Evolutionary conservation across 1,140 invertebrate species (phyloP), one percentile per base, ranked within the genome.

Genomic region (Bathynomus jamesi): DNA sequence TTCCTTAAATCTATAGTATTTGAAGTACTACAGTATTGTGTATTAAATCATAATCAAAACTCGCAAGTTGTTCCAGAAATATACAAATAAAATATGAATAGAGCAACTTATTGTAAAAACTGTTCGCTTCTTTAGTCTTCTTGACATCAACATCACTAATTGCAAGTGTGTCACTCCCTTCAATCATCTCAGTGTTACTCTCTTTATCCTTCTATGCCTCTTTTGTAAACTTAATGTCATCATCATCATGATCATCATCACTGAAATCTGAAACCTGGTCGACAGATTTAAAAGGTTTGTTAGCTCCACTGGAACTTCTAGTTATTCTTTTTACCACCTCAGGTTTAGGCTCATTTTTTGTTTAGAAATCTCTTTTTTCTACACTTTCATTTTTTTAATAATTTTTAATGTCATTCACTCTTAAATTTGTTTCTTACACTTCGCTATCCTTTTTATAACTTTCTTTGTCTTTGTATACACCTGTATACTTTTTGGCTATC

Each of bases 121-220:
- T 75, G 64, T 74, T 69, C 8, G 69, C 67, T 21, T 61, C 32
- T 30, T 71, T 65, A 10, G 70, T 27, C 29, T 75, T 75, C 66
- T 69, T 75, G 25, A 75, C 73, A 29, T 75, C 73, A 7, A 65
- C 69, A 53, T 71, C 73, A 60, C 65, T 68, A 10, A 77, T 72
- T 11, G 76, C 72, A 1, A 77, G 40, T 11, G 76, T 72, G 28
- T 77, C 76, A 46, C 71, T 77, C 60, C 74, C 76, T 28, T 77
- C 76, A 11, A 77, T 77, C 76, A 77, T 77, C 40, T 77, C 72
- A 13, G 74, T 74, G 60, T 77, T 72, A 61, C 76, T 74, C 25
- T 63, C 67, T 17, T 74, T 72, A 28, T 77, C 71, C 25, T 64
- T 67, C 4, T 74, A 70, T 25, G 72, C 76, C 17, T 73, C 70